Evolutionary conservation across 2,888 invertebrate genomes (phyloP).

Genomic region (Cerceris rybyensis): DNA sequence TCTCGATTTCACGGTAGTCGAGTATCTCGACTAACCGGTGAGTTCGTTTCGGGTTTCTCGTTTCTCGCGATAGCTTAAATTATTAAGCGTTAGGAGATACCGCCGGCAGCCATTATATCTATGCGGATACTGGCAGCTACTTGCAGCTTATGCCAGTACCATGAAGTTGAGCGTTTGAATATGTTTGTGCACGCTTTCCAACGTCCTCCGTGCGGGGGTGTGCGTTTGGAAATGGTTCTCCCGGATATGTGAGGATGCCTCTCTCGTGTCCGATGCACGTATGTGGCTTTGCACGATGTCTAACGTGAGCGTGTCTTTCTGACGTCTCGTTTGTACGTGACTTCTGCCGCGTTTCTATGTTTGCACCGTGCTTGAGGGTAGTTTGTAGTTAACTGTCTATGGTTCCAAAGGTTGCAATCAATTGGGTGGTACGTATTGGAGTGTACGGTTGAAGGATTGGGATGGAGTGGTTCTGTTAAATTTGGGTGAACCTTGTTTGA

Average conservation of each 20-base stretch:
- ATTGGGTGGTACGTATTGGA: no score
- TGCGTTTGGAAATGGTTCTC: not conserved
- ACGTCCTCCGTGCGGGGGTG: no score
- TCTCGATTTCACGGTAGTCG: constrained; percentile 2
- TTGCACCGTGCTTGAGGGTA: no score
- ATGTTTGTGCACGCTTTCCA: no score
- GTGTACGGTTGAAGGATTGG: no score
- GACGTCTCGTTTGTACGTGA: not conserved
- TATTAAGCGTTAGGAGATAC: constrained; percentile 41
- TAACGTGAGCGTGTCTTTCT: not conserved
- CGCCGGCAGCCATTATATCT: constrained; percentile 21
- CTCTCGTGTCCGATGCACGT: not conserved
- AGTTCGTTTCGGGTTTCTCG: constrained; percentile 11
- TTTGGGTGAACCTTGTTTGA: no score
- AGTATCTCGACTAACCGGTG: not conserved
- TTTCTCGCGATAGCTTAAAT: constrained; percentile 15
- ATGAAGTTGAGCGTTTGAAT: constrained; percentile 10
- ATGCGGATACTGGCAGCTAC: constrained; percentile 8
- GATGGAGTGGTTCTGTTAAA: no score
- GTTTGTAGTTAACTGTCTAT: no score
- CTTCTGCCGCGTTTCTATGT: not conserved
- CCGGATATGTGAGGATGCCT: constrained; percentile 26
- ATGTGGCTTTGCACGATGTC: not conserved
- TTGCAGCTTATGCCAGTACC: constrained; percentile 28
- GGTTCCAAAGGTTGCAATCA: no score